Percentiles rank a stretch among this genome's conserved stretches.
phyloP scores from a whole-genome alignment of 2,888 invertebrate genomes.

The Caenorhabditis drosophilae region DNA sequence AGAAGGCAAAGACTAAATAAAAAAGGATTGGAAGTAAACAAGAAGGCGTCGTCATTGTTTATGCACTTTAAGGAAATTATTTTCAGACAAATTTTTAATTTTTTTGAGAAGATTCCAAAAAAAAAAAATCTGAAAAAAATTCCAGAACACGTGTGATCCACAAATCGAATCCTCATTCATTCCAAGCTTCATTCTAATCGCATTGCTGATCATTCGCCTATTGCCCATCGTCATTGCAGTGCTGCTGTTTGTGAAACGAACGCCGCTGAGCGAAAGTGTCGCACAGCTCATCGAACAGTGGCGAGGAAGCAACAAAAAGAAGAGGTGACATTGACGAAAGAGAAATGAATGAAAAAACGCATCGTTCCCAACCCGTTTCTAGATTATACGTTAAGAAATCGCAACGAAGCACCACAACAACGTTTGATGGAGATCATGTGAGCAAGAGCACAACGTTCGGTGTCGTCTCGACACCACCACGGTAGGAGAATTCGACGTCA shows the following conservation, averaged over 20 bases:
- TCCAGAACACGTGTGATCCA: constrained; percentile 68
- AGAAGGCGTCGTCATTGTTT: too few species aligned
- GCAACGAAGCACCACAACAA: constrained; percentile 28
- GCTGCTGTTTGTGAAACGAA: constrained; percentile 47
- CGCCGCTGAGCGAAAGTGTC: constrained; percentile 52
- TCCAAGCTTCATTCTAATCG: constrained; percentile 48
- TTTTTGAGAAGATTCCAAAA: too few species aligned
- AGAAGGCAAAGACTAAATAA: too few species aligned
- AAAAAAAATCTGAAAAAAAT: constrained; percentile 3
- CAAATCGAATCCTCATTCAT: constrained; percentile 57
- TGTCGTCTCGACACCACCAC: constrained; percentile 27
- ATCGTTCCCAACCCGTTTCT: too few species aligned
- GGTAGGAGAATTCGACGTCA: constrained; percentile 10
- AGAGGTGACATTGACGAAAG: constrained; percentile 20
- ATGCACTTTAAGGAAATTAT: too few species aligned
- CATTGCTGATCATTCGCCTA: constrained; percentile 53
- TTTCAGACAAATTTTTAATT: too few species aligned
- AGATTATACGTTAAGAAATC: constrained; percentile 55
- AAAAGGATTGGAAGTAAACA: too few species aligned
- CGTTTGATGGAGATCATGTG: constrained; percentile 31
- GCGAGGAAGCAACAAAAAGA: constrained; percentile 29
- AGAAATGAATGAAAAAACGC: not conserved
- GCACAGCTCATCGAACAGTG: constrained; percentile 51
- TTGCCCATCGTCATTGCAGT: constrained; percentile 51
- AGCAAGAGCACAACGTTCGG: constrained; percentile 50